Base-by-base conservation (phyloP, 1,140 invertebrate species). In the Heterodera carotae region DNA sequence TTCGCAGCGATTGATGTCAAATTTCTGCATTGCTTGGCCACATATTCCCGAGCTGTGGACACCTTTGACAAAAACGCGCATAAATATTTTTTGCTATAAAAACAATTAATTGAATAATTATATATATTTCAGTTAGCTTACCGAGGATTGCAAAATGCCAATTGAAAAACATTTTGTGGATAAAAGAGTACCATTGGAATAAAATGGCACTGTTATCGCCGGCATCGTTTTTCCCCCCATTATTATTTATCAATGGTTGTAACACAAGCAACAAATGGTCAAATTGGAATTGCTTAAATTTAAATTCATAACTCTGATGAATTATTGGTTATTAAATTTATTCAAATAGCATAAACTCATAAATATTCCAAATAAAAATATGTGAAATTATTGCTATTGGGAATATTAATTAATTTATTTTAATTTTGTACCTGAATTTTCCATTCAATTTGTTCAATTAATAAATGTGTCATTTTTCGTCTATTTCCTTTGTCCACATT, bases 111-210 rank as follows among this genome's bases (percentile, higher is more conserved):
- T 69, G 25, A 69, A 68, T 68, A 48, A 70, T 27, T 39, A 36
- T 36, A 10, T 69, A 53, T 10, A 53, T 22, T 36, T 43, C 12
- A 15, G 39, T 22, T 31, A n/a, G 8, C 18, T 39, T n/a, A 70
- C 69, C 69, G n/a, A 70, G 18, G 29, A 70, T 56, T 56, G 69
- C 39, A 70, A 56, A 70, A 36, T 70, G 48, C 36, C 36, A 70
- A 43, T 70, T 22, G 59, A 70, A 70, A 22, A 48, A 70, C 31
- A 70, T 22, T 10, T 48, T 56, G 59, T n/a, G 31, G 59, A 70
- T 70, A 48, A 70, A 70, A 8, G 18, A 29, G 34, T 70, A 70
- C n/a, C 18, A 70, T 18, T 31, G 33, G 33, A 70, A 25, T 6
- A 70, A 48, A 48, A 70, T 18, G 33, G 48, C 59, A 31, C 69